phyloP scores from a whole-genome alignment of 2,888 invertebrate species.

The Pristionchus exspectatus region DNA sequence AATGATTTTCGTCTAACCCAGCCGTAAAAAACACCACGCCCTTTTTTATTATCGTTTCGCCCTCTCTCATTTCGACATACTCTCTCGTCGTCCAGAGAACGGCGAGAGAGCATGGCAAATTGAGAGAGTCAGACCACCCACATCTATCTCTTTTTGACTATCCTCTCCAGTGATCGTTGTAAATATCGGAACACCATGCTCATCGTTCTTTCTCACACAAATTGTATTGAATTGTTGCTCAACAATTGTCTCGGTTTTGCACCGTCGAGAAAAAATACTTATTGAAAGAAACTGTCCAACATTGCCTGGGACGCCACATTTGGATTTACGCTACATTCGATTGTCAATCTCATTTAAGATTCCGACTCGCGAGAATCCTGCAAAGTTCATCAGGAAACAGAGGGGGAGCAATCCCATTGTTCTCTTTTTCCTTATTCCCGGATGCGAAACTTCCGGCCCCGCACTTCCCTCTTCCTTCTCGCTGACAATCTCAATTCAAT shows the following conservation, averaged over 20 bases:
- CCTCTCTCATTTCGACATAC: too few species aligned
- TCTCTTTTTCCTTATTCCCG: not conserved
- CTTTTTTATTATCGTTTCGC: not conserved
- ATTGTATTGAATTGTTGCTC: not conserved
- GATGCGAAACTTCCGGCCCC: not conserved
- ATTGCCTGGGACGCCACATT: too few species aligned
- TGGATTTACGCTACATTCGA: too few species aligned
- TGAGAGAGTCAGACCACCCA: too few species aligned
- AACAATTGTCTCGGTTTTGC: not conserved
- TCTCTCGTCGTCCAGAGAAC: too few species aligned
- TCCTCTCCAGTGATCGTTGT: constrained; percentile 36
- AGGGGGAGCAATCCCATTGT: not conserved
- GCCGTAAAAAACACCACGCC: not conserved
- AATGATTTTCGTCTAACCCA: not conserved
- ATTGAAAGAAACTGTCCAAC: not conserved
- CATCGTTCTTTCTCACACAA: constrained; percentile 17
- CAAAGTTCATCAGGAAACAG: not conserved
- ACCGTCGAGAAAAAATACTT: not conserved
- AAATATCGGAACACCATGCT: not conserved
- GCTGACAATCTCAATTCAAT: not conserved
- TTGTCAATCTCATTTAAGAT: too few species aligned
- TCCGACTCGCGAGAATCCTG: not conserved
- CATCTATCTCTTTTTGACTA: too few species aligned
- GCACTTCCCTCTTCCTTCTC: not conserved
- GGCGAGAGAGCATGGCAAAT: too few species aligned